A percentile compares a stretch with the other conserved stretches of the same genome.
Conservation (phyloP, 2,888 invertebrate species). For the Zaprionus lineosus region DNA sequence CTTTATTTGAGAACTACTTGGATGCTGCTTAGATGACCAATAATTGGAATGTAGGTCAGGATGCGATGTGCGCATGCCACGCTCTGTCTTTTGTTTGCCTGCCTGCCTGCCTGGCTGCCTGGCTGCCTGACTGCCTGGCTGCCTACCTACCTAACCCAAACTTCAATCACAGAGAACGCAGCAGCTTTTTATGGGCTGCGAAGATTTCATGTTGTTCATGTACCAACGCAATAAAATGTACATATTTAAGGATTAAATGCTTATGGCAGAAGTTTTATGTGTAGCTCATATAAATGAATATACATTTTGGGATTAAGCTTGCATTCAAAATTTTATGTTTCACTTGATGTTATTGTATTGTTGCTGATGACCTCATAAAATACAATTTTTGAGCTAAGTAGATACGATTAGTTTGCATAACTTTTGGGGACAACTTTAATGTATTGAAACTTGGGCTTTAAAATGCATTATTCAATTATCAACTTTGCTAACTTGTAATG, state of each 20-base stretch:
- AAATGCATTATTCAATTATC: slow-evolving; percentile 5
- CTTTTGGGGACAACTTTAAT: neutral
- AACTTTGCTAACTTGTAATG: slow-evolving; percentile 37
- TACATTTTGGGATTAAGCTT: too few relatives aligned
- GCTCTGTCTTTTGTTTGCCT: neutral
- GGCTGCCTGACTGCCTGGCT: too few relatives aligned
- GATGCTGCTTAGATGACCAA: slow-evolving; percentile 71
- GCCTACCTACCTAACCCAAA: slow-evolving; percentile 1
- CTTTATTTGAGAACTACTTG: slow-evolving; percentile 48
- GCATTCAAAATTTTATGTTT: too few relatives aligned
- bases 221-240: neutral
- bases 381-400: too few relatives aligned
- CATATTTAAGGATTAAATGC: slow-evolving; percentile 18
- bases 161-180: slow-evolving; percentile 18
- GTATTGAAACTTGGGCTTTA: neutral
- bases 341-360: too few relatives aligned
- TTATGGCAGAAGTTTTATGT: slow-evolving; percentile 1
- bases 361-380: too few relatives aligned
- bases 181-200: slow-evolving; percentile 22
- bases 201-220: slow-evolving; percentile 16
- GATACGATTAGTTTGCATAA: neutral
- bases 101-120: neutral
- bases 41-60: slow-evolving; percentile 74
- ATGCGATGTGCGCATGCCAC: slow-evolving; percentile 63
- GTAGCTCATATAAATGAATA: too few relatives aligned